Conservation (phyloP, 2,888 invertebrate species). For the Drosophila meridionalis region DNA sequence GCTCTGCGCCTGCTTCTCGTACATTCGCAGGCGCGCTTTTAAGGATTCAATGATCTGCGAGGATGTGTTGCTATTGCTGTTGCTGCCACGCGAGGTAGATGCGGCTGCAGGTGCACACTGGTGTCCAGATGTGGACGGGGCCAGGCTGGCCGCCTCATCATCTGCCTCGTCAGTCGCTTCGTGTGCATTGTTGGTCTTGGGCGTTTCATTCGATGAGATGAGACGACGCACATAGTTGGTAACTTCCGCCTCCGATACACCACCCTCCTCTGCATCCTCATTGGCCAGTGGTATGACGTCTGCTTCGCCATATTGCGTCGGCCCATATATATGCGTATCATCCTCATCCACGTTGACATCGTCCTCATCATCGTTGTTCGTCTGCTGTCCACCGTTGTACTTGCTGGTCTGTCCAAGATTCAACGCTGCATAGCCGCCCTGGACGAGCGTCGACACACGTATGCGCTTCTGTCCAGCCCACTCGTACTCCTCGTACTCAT, state of each 20-base stretch:
- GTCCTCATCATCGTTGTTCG: conserved; percentile 88
- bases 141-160: conserved; percentile 12
- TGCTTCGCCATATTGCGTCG: conserved; percentile 93
- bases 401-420: conserved; percentile 82
- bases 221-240: conserved; percentile 83
- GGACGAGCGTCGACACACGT: conserved; percentile 89
- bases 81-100: conserved; percentile 39
- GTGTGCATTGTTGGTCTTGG: conserved; percentile 40
- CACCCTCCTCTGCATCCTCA: conserved; percentile 85
- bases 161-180: conserved; percentile 33
- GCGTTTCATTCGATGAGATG: conserved; percentile 69
- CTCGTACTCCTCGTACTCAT: conserved; percentile 92
- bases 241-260: conserved; percentile 70
- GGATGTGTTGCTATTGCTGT: conserved; percentile 28
- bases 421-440: conserved; percentile 88
- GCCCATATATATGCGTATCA: conserved; percentile 92
- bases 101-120: conserved; percentile 18
- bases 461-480: conserved; percentile 96
- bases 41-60: conserved; percentile 88
- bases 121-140: conserved; percentile 41
- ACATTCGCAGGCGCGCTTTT: conserved; percentile 90
- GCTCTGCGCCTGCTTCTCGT: conserved; percentile 88
- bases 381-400: conserved; percentile 62
- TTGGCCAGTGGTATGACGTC: conserved; percentile 87
- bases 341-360: conserved; percentile 94